phyloP scores from a whole-genome alignment of 2,888 invertebrate genomes.

The Incurvaria masculella region DNA sequence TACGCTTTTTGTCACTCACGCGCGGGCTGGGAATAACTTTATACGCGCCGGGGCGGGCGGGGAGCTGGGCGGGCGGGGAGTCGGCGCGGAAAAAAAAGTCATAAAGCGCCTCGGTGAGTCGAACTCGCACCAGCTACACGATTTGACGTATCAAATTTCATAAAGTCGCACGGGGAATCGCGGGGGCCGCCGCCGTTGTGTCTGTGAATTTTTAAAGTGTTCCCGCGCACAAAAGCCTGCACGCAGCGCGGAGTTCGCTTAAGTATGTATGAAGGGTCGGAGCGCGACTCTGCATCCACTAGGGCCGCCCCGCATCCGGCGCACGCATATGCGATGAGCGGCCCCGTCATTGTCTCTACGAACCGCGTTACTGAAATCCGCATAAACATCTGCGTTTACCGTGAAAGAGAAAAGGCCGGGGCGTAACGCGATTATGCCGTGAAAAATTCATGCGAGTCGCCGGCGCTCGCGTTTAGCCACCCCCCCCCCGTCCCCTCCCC shows the following conservation, averaged over 20 bases:
- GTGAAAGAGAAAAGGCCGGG: not conserved
- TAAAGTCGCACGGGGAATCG: not conserved
- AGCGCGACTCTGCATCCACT: conserved; percentile 10
- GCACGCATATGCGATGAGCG: conserved; percentile 37
- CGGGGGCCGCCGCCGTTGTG: not conserved
- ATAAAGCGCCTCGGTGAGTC: too few relatives aligned
- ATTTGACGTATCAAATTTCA: not conserved
- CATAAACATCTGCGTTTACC: not conserved
- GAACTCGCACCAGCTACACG: too few relatives aligned
- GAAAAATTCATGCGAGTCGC: not conserved
- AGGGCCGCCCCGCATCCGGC: conserved; percentile 27
- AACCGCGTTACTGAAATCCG: not conserved
- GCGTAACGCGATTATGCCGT: not conserved
- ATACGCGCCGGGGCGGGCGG: not conserved
- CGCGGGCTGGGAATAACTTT: not conserved
- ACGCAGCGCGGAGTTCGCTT: conserved; percentile 21
- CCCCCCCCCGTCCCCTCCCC: not conserved
- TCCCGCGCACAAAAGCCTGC: not conserved
- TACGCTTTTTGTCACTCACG: not conserved
- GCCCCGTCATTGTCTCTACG: conserved; percentile 34
- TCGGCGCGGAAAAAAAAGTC: not conserved
- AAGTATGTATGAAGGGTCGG: conserved; percentile 48
- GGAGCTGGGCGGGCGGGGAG: not conserved
- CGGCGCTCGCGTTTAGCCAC: not conserved
- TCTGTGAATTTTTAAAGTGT: not conserved